Conservation (phyloP, 2,113 vertebrate species). For the Riparia riparia region DNA sequence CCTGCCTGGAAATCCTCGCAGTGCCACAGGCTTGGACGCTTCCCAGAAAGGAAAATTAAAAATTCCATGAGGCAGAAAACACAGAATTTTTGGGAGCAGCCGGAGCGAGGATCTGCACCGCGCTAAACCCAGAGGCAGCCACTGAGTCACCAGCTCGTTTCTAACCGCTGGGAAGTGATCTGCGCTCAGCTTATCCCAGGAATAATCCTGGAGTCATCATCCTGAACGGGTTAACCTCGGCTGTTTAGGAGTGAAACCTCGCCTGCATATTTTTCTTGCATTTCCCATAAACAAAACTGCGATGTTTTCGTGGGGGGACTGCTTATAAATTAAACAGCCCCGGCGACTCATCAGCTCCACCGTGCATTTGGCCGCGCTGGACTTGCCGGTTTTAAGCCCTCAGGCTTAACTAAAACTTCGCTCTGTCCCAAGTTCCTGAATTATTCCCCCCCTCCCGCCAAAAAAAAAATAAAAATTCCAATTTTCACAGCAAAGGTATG, state of each 20-base stretch:
- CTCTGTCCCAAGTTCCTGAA: background rate
- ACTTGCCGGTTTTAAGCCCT: background rate
- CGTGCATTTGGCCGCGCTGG: background rate
- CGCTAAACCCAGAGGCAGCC: background rate
- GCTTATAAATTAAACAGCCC: slow-evolving; percentile 8
- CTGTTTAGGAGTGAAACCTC: background rate
- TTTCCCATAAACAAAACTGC: slow-evolving; percentile 32
- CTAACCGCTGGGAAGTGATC: background rate
- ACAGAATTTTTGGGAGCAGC: background rate
- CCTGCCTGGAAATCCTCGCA: background rate
- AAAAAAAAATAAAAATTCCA: background rate
- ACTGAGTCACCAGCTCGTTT: background rate
- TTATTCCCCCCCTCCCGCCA: background rate
- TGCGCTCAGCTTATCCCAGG: background rate
- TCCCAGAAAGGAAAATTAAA: background rate
- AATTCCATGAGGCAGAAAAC: background rate
- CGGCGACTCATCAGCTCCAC: background rate
- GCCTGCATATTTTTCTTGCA: background rate
- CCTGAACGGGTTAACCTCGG: slow-evolving; percentile 26
- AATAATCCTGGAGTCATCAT: background rate
- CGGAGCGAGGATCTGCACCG: background rate
- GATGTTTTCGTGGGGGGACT: background rate
- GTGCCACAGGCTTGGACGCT: background rate
- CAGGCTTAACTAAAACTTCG: background rate
- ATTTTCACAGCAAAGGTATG: background rate